Percentiles rank a stretch among this genome's conserved stretches.
phyloP scores from a whole-genome alignment of 1,140 invertebrate genomes.

The Globodera rostochiensis region DNA sequence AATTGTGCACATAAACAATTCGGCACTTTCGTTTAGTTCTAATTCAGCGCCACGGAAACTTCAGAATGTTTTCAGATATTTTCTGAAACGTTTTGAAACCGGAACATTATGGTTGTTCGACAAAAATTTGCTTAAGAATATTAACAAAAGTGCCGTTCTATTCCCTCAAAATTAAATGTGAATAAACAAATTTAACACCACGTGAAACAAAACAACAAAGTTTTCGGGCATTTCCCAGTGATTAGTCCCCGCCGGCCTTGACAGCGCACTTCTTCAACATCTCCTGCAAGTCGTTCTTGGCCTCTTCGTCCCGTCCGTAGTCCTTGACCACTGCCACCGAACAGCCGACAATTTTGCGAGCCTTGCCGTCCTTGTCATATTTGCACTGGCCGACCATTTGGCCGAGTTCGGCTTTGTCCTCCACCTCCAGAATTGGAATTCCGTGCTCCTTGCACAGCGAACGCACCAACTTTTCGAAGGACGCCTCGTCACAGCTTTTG shows the following conservation, averaged over 20 bases:
- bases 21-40: too few species aligned
- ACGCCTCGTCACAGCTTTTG: constrained; percentile 95
- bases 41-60: too few species aligned
- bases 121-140: too few species aligned
- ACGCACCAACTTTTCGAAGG: constrained; percentile 96
- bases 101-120: too few species aligned
- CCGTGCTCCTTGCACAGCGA: constrained; percentile 96
- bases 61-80: too few species aligned
- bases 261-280: constrained; percentile 71
- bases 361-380: constrained; percentile 97
- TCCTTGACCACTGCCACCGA: constrained; percentile 97
- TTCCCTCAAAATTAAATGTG: too few species aligned
- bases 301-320: constrained; percentile 91
- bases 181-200: too few species aligned
- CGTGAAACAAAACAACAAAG: too few species aligned
- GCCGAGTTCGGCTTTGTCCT: constrained; percentile 96
- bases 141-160: too few species aligned
- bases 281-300: constrained; percentile 86
- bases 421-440: constrained; percentile 93
- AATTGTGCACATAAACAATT: too few species aligned
- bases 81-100: too few species aligned
- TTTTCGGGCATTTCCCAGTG: too few species aligned
- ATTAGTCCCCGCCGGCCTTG: not conserved
- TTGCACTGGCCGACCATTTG: constrained; percentile 99
- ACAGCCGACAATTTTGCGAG: constrained; percentile 96